Conservation (phyloP, 2,888 invertebrate genomes). For the Caenorhabditis sp. region DNA sequence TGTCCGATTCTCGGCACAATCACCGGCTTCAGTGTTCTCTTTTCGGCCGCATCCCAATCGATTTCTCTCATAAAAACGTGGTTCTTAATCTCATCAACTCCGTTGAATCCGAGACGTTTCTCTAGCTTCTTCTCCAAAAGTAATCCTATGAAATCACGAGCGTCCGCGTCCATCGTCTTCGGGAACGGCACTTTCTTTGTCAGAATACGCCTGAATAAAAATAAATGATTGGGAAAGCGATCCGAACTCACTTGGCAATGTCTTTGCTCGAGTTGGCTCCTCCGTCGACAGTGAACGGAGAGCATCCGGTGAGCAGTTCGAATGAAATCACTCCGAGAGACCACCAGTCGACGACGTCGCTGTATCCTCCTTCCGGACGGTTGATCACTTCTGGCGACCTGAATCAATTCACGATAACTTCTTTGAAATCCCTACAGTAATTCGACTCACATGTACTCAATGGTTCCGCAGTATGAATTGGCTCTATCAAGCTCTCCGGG, state of each 20-base stretch:
- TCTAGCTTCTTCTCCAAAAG: slow-evolving; percentile 92
- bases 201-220: slow-evolving; percentile 87
- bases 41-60: slow-evolving; percentile 89
- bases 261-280: slow-evolving; percentile 94
- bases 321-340: slow-evolving; percentile 93
- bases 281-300: slow-evolving; percentile 96
- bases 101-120: slow-evolving; percentile 89
- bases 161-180: slow-evolving; percentile 85
- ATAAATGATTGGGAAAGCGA: slow-evolving; percentile 1
- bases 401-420: not conserved
- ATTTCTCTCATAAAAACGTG: slow-evolving; percentile 82
- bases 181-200: slow-evolving; percentile 92
- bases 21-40: slow-evolving; percentile 88
- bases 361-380: slow-evolving; percentile 69
- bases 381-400: slow-evolving; percentile 71
- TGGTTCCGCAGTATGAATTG: slow-evolving; percentile 97
- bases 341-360: slow-evolving; percentile 95
- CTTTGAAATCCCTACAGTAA: not conserved
- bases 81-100: slow-evolving; percentile 89
- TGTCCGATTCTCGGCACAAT: slow-evolving; percentile 89
- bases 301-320: slow-evolving; percentile 95
- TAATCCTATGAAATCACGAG: slow-evolving; percentile 87
- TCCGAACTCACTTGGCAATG: slow-evolving; percentile 85
- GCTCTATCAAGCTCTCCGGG: slow-evolving; percentile 82
- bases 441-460: slow-evolving; percentile 91